These are phyloP conservation scores for Trachelus tabidus DNA, from an alignment of 2,888 invertebrate species.

Conservation along the genomic window DNA sequence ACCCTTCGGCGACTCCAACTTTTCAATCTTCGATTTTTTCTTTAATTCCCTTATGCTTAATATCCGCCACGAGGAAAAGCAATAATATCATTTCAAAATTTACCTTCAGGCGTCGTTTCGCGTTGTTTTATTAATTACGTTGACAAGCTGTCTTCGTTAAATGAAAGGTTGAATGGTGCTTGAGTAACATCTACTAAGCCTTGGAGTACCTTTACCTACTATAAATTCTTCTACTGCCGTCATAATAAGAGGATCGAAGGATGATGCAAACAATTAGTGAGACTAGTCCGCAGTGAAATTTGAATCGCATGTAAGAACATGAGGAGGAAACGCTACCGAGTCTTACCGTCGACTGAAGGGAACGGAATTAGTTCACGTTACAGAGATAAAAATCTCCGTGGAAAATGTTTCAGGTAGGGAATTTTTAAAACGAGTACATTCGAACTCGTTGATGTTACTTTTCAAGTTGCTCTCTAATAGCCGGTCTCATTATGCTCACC, in stretches of 20 bases:
- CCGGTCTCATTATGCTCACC: background rate
- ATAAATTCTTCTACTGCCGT: background rate
- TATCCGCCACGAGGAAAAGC: background rate
- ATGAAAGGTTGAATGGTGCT: background rate
- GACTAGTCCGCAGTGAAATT: background rate
- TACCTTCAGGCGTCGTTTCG: background rate
- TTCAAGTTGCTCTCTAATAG: background rate
- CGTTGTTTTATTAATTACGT: background rate
- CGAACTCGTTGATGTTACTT: background rate
- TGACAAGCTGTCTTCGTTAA: background rate
- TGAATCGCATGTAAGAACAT: background rate
- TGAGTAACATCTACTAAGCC: background rate
- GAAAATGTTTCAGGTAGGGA: background rate
- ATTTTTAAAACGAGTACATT: background rate
- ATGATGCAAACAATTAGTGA: background rate
- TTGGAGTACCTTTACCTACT: background rate
- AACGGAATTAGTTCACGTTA: background rate
- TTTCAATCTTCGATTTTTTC: background rate
- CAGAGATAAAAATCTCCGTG: background rate
- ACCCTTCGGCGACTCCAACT: background rate
- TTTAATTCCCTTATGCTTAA: background rate
- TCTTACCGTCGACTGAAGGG: background rate
- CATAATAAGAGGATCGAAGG: background rate
- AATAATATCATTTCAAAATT: background rate
- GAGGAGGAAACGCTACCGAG: background rate